phyloP scores from a whole-genome alignment of 2,113 vertebrate genomes.

The Carassius auratus region DNA sequence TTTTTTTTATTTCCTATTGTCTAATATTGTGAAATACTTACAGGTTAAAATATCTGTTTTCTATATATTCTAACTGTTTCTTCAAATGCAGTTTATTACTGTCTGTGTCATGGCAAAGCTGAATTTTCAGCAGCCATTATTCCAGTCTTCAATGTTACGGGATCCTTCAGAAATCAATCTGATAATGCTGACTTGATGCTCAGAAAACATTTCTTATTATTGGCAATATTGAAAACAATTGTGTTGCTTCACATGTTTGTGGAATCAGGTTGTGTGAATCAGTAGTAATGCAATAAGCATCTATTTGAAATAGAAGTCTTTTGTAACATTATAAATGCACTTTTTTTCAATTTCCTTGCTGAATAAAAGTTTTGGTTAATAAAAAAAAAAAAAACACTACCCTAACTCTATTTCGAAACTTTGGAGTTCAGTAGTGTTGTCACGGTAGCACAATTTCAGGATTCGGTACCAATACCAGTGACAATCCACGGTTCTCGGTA shows the following conservation, averaged over 20 bases:
- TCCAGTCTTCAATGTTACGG: too few relatives aligned
- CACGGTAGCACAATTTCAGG: too few relatives aligned
- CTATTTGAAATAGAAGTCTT: too few relatives aligned
- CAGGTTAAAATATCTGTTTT: background rate
- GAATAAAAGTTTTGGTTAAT: background rate
- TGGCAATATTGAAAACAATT: background rate
- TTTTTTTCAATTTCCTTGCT: background rate
- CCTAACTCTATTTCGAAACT: too few relatives aligned
- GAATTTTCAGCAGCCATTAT: too few relatives aligned
- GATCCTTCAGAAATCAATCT: too few relatives aligned
- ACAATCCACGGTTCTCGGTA: too few relatives aligned
- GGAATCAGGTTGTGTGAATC: background rate
- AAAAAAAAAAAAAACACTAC: too few relatives aligned
- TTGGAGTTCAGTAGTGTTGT: too few relatives aligned
- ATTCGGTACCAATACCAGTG: too few relatives aligned
- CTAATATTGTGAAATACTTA: background rate
- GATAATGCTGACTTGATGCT: background rate
- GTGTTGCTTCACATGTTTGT: background rate
- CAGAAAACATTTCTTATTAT: background rate
- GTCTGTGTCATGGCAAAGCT: too few relatives aligned
- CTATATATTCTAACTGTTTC: background rate
- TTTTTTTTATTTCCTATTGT: background rate
- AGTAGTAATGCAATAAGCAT: background rate
- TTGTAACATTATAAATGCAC: background rate
- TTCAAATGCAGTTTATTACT: background rate